Evolutionary conservation across 2,797 vertebrate genomes (phyloP), one percentile per base, ranked within the genome.

Genomic region (Lophius americanus): DNA sequence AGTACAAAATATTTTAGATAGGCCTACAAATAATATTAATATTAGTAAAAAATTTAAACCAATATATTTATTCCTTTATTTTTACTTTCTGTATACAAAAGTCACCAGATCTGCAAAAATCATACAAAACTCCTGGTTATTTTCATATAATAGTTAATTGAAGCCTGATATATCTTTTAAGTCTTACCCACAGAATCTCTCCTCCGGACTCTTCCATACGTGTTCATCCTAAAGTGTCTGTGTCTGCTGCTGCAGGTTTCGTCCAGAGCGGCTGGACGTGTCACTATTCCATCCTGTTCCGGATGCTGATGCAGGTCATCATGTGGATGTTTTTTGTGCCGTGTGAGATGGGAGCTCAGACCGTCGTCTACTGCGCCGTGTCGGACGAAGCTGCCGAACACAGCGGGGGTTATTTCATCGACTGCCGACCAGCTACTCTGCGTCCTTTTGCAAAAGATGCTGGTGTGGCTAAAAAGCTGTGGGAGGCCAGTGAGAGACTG

Each of bases 401-500:
- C 79, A 94, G 75, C 12, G 94, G 93, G 0, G 92, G 92, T 7
- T 94, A 93, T 83, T 95, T 95, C 14, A 69, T 78, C 0, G 92
- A 95, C 91, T 95, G 94, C 72, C 83, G 68, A 44, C 89, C 80
- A 0, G 84, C 91, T 36, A 48, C 79, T n/a, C 79, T 95, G 65
- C 85, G 89, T 3, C 89, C 92, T 14, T 94, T 92, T 1, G 93
- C 93, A 9, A 92, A 88, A 84, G 95, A 95, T 8, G 69, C 90
- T 9, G 94, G 92, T 6, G 92, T 94, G 46, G 93, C 94, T 13
- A 94, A 91, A 68, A 95, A 95, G 70, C 90, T 95, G 64, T 95
- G 95, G 95, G 94, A 95, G 68, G 93, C 92, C 72, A 95, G 95
- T 58, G 94, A 95, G 84, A 88, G 92, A 70, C 85, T 95, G 70